Base-by-base conservation (phyloP, 2,113 vertebrate species). In the Vireo altiloquus region DNA sequence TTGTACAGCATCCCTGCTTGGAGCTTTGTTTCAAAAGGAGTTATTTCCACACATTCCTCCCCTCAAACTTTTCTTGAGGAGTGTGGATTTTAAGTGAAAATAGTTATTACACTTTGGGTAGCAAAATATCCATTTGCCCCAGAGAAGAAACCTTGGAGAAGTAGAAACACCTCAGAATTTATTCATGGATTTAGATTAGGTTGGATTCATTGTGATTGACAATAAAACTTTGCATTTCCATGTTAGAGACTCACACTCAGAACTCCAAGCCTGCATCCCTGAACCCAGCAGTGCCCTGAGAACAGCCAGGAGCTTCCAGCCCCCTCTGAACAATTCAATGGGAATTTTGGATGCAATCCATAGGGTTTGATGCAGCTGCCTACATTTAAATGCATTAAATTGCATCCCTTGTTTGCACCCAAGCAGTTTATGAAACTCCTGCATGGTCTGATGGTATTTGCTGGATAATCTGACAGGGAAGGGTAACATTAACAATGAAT, bases 21-120 rank as follows among this genome's bases (percentile, higher is more conserved):
- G 28, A 71, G 78, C 70, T 97, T 70, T 87, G 80, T 47, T 96
- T 94, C 15, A 15, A 95, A 39, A 83, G 79, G 46, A 83, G 95
- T 88, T 64, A 22, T 89, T 97, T 93, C 90, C 87, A 95, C 92
- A 89, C 94, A 82, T 86, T 94, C 57, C 92, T 89, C 44, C 59
- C 59, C n/a, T 39, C 33, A 80, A 96, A 93, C 54, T 35, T 21
- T 24, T 92, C 75, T 37, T 28, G 54, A 92, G 69, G 40, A 84
- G n/a, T 5, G 46, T 21, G 37, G 83, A 5, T 56, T 60, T 60
- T 39, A 92, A 25, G 54, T 64, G 87, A 82, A 79, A 59, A 59
- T 0, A 61, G 8, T 46, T 42, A 42, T 20, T 53, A 42, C 2
- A 42, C 27, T 79, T 35, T 83, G 59, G 30, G 39, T 18, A 57